A percentile compares a stretch with the other conserved stretches of the same genome.
phyloP scores from a whole-genome alignment of 2,113 vertebrate genomes.

The Gasterosteus nipponicus region DNA sequence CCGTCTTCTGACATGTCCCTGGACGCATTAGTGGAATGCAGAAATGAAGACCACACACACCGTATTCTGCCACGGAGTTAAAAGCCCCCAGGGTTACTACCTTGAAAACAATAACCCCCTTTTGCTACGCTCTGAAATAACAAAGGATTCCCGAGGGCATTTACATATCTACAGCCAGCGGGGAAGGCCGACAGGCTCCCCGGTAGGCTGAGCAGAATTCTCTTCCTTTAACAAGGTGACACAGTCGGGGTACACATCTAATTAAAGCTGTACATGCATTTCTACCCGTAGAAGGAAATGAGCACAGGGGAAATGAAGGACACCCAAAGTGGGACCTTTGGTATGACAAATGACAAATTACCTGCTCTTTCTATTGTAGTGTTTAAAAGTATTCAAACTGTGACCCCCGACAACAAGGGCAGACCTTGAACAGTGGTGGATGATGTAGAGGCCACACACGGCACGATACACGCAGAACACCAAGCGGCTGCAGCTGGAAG shows the following conservation, averaged over 20 bases:
- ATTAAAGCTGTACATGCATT: conserved; percentile 39
- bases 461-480: conserved; percentile 8
- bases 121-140: conserved; percentile 28
- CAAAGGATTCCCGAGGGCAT: conserved; percentile 28
- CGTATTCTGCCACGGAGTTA: conserved; percentile 16
- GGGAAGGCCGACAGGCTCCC: conserved; percentile 4
- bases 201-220: conserved; percentile 12
- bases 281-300: conserved; percentile 4
- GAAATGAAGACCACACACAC: conserved; percentile 64
- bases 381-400: conserved; percentile 26
- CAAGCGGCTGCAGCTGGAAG: background rate
- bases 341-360: conserved; percentile 28
- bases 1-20: conserved; percentile 42
- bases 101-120: conserved; percentile 44
- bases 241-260: conserved; percentile 39
- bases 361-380: conserved; percentile 21
- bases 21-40: conserved; percentile 23
- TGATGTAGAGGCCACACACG: background rate
- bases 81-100: conserved; percentile 44
- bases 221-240: conserved; percentile 40
- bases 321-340: conserved; percentile 7
- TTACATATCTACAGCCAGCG: conserved; percentile 25
- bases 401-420: conserved; percentile 18
- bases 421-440: conserved; percentile 8
- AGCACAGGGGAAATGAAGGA: conserved; percentile 24